Evolutionary conservation across 2,113 vertebrate species (phyloP).

Genomic region (pig (Sus scrofa)): T2T-Sscrofa CM000814.6:88555001-88555500

Average conservation of each 20-base stretch:
- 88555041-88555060: not conserved
- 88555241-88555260: not conserved
- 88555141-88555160: not conserved
- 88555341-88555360: not conserved
- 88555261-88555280: conserved; percentile 12
- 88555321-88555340: not conserved
- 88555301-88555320: not conserved
- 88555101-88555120: not conserved
- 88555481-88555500: too few species aligned
- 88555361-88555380: too few species aligned
- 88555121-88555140: not conserved
- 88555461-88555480: too few species aligned
- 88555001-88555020: conserved; percentile 26
- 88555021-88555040: not conserved
- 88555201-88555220: not conserved
- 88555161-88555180: not conserved
- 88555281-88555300: not conserved
- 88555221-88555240: conserved; percentile 21
- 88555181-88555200: not conserved
- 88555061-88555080: not conserved
- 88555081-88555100: not conserved
- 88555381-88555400: too few species aligned
- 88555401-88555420: too few species aligned
- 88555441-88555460: too few species aligned
- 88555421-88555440: too few species aligned